Conservation (phyloP, 2,888 invertebrate genomes). For the Acheta domesticus region DNA sequence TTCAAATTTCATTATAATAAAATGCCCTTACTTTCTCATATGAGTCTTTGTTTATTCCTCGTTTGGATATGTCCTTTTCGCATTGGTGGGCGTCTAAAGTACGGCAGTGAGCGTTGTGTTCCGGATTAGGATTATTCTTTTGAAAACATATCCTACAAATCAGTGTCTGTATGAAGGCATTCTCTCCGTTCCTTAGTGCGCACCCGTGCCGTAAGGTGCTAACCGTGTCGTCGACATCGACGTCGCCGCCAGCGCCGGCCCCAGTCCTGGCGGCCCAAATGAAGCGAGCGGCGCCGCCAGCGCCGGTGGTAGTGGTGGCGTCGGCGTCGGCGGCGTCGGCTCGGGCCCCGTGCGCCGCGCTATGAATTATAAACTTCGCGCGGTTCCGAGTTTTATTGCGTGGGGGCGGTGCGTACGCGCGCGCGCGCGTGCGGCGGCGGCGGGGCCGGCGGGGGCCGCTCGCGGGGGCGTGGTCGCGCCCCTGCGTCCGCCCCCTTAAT, state of each 20-base stretch:
- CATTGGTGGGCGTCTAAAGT: no score
- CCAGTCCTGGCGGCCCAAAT: neutral
- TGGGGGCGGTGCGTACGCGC: slow-evolving; percentile 18
- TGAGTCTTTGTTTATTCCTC: no score
- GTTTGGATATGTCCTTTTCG: no score
- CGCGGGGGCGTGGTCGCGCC: neutral
- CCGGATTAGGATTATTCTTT: no score
- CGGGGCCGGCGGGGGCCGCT: neutral
- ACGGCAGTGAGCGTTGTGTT: no score
- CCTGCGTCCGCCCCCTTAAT: slow-evolving; percentile 18
- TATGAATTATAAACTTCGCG: slow-evolving; percentile 10
- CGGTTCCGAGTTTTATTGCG: slow-evolving; percentile 18
- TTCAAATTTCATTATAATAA: no score
- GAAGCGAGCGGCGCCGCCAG: neutral
- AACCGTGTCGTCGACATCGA: neutral
- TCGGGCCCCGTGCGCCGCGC: neutral
- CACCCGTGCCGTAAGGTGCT: neutral
- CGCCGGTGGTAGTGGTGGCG: neutral
- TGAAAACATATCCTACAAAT: no score
- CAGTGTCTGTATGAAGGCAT: no score
- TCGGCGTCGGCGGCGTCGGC: neutral
- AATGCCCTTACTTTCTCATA: no score
- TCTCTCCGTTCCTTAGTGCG: neutral
- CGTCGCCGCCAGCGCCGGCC: neutral
- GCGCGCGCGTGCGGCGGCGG: neutral